phyloP scores from a whole-genome alignment of 2,888 invertebrate genomes.

The Hydrotaea diabolus region DNA sequence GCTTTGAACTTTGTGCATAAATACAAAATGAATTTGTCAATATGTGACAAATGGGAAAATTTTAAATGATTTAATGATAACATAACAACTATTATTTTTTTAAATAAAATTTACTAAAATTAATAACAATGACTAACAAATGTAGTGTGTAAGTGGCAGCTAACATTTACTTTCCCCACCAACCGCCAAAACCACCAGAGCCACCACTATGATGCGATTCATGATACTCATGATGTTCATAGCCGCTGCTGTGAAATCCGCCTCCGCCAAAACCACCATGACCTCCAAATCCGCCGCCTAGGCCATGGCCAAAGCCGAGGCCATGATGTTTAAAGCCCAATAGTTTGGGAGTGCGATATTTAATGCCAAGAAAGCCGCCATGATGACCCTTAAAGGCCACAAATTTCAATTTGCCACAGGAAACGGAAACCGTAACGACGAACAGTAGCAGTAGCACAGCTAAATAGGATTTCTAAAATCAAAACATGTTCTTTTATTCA shows the following conservation, averaged over 20 bases:
- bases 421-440: slow-evolving; percentile 15
- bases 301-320: slow-evolving; percentile 64
- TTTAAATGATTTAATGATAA: slow-evolving; percentile 1
- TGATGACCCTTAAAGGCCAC: slow-evolving; percentile 75
- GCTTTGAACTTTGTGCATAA: slow-evolving; percentile 5
- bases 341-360: slow-evolving; percentile 73
- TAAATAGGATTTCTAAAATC: slow-evolving; percentile 54
- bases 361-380: slow-evolving; percentile 72
- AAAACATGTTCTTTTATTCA: slow-evolving; percentile 17
- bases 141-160: background rate
- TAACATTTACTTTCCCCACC: slow-evolving; percentile 75
- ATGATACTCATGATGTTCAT: slow-evolving; percentile 69
- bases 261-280: slow-evolving; percentile 58
- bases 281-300: slow-evolving; percentile 60
- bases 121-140: slow-evolving; percentile 8
- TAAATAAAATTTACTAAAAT: slow-evolving; percentile 31
- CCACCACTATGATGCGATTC: slow-evolving; percentile 71
- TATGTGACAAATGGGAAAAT: background rate
- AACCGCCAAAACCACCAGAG: slow-evolving; percentile 65
- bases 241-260: slow-evolving; percentile 64
- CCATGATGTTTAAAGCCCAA: slow-evolving; percentile 73
- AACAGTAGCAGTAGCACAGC: slow-evolving; percentile 53
- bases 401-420: slow-evolving; percentile 73
- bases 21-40: background rate
- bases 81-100: slow-evolving; percentile 26